phyloP scores from a whole-genome alignment of 2,797 vertebrate genomes.

The Enteromius trimaculatus region DNA sequence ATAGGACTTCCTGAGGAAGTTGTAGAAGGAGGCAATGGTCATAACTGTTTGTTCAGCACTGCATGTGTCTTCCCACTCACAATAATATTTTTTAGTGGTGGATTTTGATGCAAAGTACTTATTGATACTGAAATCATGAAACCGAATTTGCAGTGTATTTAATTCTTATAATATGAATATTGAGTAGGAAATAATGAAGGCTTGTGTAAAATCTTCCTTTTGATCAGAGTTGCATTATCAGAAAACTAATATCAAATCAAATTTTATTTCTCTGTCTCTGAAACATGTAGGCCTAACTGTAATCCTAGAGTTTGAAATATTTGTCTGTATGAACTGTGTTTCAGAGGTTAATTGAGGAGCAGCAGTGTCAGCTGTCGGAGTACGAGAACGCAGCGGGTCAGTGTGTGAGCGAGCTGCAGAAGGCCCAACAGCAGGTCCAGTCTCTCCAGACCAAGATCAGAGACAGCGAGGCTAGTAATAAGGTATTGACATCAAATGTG shows the following conservation, averaged over 20 bases:
- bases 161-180: background rate
- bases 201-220: background rate
- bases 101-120: background rate
- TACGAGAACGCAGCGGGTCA: conserved; percentile 70
- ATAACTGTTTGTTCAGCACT: conserved; percentile 15
- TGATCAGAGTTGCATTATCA: too few species aligned
- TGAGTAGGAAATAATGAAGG: background rate
- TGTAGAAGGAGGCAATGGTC: conserved; percentile 51
- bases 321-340: conserved; percentile 44
- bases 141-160: background rate
- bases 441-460: conserved; percentile 81
- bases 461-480: conserved; percentile 81
- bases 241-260: background rate
- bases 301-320: background rate
- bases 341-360: conserved; percentile 78
- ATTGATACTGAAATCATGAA: background rate
- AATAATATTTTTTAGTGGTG: background rate
- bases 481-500: conserved; percentile 74
- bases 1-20: conserved; percentile 71
- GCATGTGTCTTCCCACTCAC: background rate
- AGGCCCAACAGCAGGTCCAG: conserved; percentile 77
- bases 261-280: too few species aligned
- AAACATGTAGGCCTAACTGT: background rate
- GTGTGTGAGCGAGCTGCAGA: conserved; percentile 70
- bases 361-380: conserved; percentile 69